Evolutionary conservation across 37 sponge, comb jelly and placozoan genomes (phyloP), one percentile per base, ranked within the genome.

Genomic region (Diacarnus erythraeanus): DNA sequence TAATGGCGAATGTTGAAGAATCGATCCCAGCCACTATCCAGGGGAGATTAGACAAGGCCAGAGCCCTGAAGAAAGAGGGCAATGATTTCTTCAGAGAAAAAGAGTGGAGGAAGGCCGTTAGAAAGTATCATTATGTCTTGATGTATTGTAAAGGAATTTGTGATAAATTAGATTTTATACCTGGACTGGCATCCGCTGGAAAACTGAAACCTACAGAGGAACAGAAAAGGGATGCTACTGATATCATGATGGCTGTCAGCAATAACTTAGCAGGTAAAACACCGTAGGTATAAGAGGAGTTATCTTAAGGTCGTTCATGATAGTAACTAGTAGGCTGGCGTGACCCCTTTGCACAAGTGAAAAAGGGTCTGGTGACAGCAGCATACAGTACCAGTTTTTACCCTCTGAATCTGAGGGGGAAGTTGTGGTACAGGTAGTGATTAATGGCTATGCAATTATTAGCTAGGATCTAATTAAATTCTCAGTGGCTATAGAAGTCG

Each of bases 211-310:
- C 84, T 31, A 80, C 88, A 8, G 56, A 71, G 27, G 77, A 85
- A 54, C 76, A 77, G 64, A 61, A 77, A 42, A 59, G 57, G 40
- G 75, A 54, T 43, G 87, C 81, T 2, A 72, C 61, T 35, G 56
- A 72, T 40, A 57, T 93, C n/a, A 75, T 43, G 20, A 42, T 75
- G 22, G 36, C 71, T 12, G 26, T 93, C 6, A 59, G 68, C 33
- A 93, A 93, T 79, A 93, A 93, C 64, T 25, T 93, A 8, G 83
- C 93, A 78, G 93, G 93, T 66, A 42, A n/a, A n/a, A n/a, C n/a
- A n/a, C n/a, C n/a, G n/a, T n/a, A n/a, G n/a, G n/a, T n/a, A n/a
- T n/a, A n/a, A n/a, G n/a, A n/a, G n/a, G n/a, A n/a, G n/a, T n/a
- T n/a, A n/a, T n/a, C n/a, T n/a, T n/a, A n/a, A n/a, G n/a, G n/a